These are phyloP conservation scores for Nasonovia ribisnigri DNA, from an alignment of 2,888 invertebrate genomes.

Conservation along the genomic window DNA sequence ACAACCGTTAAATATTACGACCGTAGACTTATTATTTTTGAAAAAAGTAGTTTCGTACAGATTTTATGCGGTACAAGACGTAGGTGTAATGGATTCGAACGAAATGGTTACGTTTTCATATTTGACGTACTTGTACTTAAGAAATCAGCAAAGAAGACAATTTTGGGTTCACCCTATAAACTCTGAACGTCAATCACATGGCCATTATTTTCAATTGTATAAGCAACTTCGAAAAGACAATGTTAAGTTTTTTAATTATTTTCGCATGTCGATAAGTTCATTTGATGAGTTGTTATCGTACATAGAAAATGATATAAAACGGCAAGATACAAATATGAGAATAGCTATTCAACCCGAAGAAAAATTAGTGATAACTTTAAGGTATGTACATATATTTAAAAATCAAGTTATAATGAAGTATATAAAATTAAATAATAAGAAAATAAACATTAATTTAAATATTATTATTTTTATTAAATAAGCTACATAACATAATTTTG, in stretches of 20 bases:
- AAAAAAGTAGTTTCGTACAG: background rate
- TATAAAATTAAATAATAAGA: constrained; percentile 4
- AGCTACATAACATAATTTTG: background rate
- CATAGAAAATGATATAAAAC: constrained; percentile 31
- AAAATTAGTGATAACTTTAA: constrained; percentile 37
- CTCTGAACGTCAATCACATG: constrained; percentile 3
- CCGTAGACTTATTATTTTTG: background rate
- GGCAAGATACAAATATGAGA: constrained; percentile 31
- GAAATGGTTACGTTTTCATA: background rate
- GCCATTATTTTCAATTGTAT: constrained; percentile 7
- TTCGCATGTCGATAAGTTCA: constrained; percentile 33
- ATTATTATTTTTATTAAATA: constrained; percentile 36
- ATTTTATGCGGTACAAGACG: background rate
- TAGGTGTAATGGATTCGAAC: background rate
- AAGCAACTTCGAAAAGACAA: constrained; percentile 11
- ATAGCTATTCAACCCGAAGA: constrained; percentile 28
- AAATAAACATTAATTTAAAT: background rate
- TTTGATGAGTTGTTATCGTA: constrained; percentile 35
- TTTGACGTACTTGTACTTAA: constrained; percentile 21
- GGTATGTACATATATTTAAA: background rate
- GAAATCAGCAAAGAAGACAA: background rate
- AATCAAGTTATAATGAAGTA: background rate
- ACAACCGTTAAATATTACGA: background rate
- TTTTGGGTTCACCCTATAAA: constrained; percentile 29
- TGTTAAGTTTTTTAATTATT: constrained; percentile 44